Evolutionary conservation across 2,888 invertebrate species (phyloP).

Genomic region (Drosophila eohydei): DNA sequence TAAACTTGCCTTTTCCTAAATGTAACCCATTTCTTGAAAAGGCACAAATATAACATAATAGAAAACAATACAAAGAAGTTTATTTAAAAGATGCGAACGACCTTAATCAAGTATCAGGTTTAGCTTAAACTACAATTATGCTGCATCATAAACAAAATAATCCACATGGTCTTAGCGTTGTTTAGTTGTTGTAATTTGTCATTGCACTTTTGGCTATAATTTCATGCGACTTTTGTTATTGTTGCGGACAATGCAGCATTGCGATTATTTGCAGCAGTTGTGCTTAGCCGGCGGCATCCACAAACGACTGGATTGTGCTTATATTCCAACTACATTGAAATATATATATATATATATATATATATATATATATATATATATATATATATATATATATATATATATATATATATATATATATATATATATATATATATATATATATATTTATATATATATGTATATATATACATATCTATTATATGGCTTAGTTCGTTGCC

Average conservation of each 20-base stretch:
- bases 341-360: neutral
- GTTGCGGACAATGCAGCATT: slow-evolving; percentile 37
- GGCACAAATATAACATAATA: too few relatives aligned
- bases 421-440: neutral
- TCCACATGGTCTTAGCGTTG: slow-evolving; percentile 1
- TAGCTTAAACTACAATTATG: neutral
- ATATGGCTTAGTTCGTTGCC: slow-evolving; percentile 32
- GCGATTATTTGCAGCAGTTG: slow-evolving; percentile 35
- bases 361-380: neutral
- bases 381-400: too few relatives aligned
- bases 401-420: neutral
- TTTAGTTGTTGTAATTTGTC: slow-evolving; percentile 32
- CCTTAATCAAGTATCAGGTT: neutral
- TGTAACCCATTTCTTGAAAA: too few relatives aligned
- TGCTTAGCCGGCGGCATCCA: slow-evolving; percentile 34
- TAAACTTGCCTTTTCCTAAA: too few relatives aligned
- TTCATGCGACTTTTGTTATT: slow-evolving; percentile 28
- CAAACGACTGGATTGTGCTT: slow-evolving; percentile 20
- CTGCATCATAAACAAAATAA: neutral
- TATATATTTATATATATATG: neutral
- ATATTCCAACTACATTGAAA: neutral
- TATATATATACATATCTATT: neutral
- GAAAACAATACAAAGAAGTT: too few relatives aligned
- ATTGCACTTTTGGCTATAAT: slow-evolving; percentile 50
- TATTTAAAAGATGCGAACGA: neutral